Evolutionary conservation across 2,888 invertebrate species (phyloP).

Genomic region (Synergus japonicus): DNA sequence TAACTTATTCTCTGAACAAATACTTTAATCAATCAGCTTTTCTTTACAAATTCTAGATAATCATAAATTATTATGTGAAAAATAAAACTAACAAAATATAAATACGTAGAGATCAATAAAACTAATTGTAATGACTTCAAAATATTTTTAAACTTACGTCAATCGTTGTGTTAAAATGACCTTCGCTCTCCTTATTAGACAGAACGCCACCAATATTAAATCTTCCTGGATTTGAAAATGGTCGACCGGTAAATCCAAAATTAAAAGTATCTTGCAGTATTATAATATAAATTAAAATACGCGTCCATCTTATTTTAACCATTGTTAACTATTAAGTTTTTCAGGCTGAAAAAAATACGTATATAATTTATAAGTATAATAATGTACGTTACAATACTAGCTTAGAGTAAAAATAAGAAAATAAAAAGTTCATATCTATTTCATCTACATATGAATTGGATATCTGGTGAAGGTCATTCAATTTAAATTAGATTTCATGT

Average conservation of each 20-base stretch:
- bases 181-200: slow-evolving; percentile 88
- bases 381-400: background rate
- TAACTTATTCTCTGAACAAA: too few species aligned
- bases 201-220: slow-evolving; percentile 96
- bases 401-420: background rate
- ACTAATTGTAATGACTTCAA: slow-evolving; percentile 5
- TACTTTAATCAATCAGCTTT: too few species aligned
- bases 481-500: background rate
- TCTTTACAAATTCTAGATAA: too few species aligned
- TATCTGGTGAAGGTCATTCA: background rate
- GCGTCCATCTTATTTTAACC: slow-evolving; percentile 50
- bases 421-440: background rate
- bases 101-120: slow-evolving; percentile 12
- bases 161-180: slow-evolving; percentile 90
- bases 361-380: background rate
- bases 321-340: slow-evolving; percentile 45
- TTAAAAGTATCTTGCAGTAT: slow-evolving; percentile 51
- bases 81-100: background rate
- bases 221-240: slow-evolving; percentile 81
- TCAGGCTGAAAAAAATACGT: slow-evolving; percentile 39
- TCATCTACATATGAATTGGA: background rate
- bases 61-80: background rate
- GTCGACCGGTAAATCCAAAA: slow-evolving; percentile 47
- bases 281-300: slow-evolving; percentile 50
- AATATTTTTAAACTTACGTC: slow-evolving; percentile 81